Conservation (phyloP, 1,140 invertebrate species). For the Pectinophora gossypiella region DNA sequence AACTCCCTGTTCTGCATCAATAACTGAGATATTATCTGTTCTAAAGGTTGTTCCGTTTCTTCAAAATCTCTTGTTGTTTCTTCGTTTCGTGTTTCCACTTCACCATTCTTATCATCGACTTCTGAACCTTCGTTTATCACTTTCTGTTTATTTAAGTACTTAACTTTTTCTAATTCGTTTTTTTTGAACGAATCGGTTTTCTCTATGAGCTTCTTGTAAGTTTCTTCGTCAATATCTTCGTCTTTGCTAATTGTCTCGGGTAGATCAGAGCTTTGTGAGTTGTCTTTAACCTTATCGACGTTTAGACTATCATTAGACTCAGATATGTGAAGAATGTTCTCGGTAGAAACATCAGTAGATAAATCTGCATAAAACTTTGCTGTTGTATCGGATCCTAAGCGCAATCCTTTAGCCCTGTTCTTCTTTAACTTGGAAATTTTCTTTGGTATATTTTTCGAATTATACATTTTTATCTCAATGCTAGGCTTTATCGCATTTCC, state of each 20-base stretch:
- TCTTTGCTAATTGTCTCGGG: constrained; percentile 55
- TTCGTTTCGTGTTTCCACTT: constrained; percentile 22
- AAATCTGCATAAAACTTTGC: constrained; percentile 82
- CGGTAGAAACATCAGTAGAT: constrained; percentile 74
- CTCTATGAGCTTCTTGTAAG: constrained; percentile 68
- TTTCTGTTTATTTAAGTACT: constrained; percentile 67
- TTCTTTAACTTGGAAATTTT: constrained; percentile 81
- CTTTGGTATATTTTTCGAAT: constrained; percentile 80
- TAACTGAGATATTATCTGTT: constrained; percentile 88
- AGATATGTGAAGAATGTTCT: constrained; percentile 77
- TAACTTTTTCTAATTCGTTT: constrained; percentile 71
- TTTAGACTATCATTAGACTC: constrained; percentile 79
- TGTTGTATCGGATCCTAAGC: constrained; percentile 67
- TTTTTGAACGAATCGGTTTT: constrained; percentile 75
- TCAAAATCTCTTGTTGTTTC: constrained; percentile 57
- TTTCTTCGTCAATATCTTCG: constrained; percentile 67
- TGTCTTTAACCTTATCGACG: constrained; percentile 45
- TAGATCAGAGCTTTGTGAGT: constrained; percentile 23
- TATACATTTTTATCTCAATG: constrained; percentile 78
- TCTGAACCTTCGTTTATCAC: constrained; percentile 62
- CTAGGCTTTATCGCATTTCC: constrained; percentile 35
- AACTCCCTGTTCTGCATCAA: constrained; percentile 90
- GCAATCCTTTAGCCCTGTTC: constrained; percentile 73
- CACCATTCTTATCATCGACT: constrained; percentile 41
- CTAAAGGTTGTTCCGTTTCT: constrained; percentile 77